Base-by-base conservation (phyloP, 1,140 invertebrate genomes). In the Bombus superbus region DNA sequence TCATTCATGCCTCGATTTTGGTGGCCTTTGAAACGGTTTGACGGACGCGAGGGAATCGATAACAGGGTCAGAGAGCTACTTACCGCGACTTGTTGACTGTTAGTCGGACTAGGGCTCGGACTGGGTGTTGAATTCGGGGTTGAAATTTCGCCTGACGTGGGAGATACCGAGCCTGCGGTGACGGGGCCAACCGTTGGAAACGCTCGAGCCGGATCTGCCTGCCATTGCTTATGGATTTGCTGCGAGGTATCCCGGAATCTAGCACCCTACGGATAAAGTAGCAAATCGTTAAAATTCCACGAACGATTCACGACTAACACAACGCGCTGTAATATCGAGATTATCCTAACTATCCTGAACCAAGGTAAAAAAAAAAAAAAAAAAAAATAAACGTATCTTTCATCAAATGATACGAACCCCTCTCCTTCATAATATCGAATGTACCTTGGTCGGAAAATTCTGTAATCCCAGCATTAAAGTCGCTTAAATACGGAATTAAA, bases 211-310 rank as follows among this genome's bases (percentile, higher is more conserved):
- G 94, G 94, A 88, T 94, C 93, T 59, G 93, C 93, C 81, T 94
- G 94, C 95, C 95, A 95, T 93, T 95, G 95, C 84, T 95, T 95
- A 71, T 95, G 94, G 68, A 95, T 95, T 84, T 95, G 94, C 68
- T 95, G 94, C 64, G 95, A 94, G 78, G 95, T 95, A 82, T 95
- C 95, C 76, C 93, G 92, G 85, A 95, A 95, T 91, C 95, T 93
- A 75, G 94, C 93, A 62, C 94, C 94, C 94, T 95, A 88, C 42
- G 6, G 44, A 66, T 40, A 18, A 25, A 57, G 15, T 3, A 22
- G 13, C 13, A 15, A 32, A 47, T 3, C 13, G 32, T 75, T 35
- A 38, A 44, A 71, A 40, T 69, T 44, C 3, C 18, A 62, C 32
- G 5, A 32, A 32, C 64, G 6, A 35, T 66, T 32, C 5, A 8